Evolutionary conservation across 1,140 invertebrate species (phyloP), one percentile per base, ranked within the genome.

Genomic region (Amphibalanus amphitrite): DNA sequence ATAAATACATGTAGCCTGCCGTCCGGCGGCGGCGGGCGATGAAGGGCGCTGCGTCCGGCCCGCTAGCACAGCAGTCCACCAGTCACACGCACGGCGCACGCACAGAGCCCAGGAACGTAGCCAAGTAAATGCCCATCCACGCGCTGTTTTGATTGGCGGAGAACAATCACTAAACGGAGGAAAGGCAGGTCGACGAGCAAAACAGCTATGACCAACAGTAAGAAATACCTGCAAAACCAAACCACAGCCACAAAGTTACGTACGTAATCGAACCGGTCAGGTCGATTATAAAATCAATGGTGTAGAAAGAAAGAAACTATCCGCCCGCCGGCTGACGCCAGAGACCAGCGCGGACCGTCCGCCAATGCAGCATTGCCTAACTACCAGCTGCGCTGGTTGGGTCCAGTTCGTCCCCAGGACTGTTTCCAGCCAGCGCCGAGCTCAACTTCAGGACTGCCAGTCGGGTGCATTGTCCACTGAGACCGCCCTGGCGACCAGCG

Each of bases 191-290:
- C 47, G 47, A 59, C 47, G 47, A 59, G 47, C 47, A 59, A 59
- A 38, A 38, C 33, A 15, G 17, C 17, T 59, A 38, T 38, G 6
- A 59, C 47, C 10, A 20, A 59, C 47, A 59, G 47, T 59, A 23
- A 59, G 47, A 59, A 59, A 59, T 59, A 59, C 47, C 47, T 59
- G 47, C 47, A 59, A 59, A 59, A 59, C 47, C 47, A 59, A 59
- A 59, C 10, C 47, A 59, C 47, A 59, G 47, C 47, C 47, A 59
- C 47, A 59, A 59, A 59, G 47, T 59, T 59, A 59, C 47, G 47
- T 59, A 59, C 47, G 47, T 59, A 20, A 1, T 20, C 47, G 13
- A 20, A 23, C 47, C 47, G 47, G 47, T 20, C 13, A 59, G 20
- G 17, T 1, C 47, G 47, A 15, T 15, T 6, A 38, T 59, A 59